Percentiles rank a stretch among this genome's conserved stretches.
Conservation (phyloP, 92 coral and sea anemone species). For the Epizoanthus rinbou region DNA sequence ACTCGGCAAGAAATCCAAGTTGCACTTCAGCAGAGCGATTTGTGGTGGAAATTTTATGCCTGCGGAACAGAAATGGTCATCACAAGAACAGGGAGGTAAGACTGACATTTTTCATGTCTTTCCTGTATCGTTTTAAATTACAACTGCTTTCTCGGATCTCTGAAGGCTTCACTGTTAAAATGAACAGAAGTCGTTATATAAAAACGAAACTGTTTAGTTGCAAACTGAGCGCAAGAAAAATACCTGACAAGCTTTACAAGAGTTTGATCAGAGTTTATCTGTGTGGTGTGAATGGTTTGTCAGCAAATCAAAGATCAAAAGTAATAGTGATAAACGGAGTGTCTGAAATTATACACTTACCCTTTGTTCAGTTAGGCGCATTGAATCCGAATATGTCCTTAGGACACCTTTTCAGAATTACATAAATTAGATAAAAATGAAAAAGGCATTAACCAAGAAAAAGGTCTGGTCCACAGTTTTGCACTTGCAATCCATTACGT, state of each 20-base stretch:
- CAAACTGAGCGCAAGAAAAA: background rate
- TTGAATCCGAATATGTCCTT: background rate
- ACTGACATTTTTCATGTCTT: background rate
- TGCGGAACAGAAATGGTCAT: slow-evolving; percentile 94
- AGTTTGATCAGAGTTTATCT: too few relatives aligned
- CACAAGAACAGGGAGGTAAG: slow-evolving; percentile 89
- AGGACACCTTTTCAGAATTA: slow-evolving; percentile 31
- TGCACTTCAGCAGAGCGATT: slow-evolving; percentile 82
- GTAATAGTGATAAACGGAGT: background rate
- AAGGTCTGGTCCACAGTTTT: slow-evolving; percentile 50
- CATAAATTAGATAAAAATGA: slow-evolving; percentile 48
- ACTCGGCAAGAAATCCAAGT: slow-evolving; percentile 78
- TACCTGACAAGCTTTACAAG: too few relatives aligned
- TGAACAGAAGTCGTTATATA: too few relatives aligned
- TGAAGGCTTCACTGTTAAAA: too few relatives aligned
- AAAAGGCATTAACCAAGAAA: slow-evolving; percentile 46
- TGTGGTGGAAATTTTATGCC: slow-evolving; percentile 91
- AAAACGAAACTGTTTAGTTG: background rate
- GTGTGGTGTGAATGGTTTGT: too few relatives aligned
- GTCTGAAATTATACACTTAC: background rate
- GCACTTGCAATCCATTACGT: slow-evolving; percentile 33
- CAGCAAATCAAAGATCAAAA: background rate
- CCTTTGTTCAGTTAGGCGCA: background rate
- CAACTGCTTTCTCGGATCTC: too few relatives aligned
- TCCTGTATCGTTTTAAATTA: background rate